Evolutionary conservation across 2,888 invertebrate genomes (phyloP), one percentile per base, ranked within the genome.

Genomic region (Cyclophora punctaria): DNA sequence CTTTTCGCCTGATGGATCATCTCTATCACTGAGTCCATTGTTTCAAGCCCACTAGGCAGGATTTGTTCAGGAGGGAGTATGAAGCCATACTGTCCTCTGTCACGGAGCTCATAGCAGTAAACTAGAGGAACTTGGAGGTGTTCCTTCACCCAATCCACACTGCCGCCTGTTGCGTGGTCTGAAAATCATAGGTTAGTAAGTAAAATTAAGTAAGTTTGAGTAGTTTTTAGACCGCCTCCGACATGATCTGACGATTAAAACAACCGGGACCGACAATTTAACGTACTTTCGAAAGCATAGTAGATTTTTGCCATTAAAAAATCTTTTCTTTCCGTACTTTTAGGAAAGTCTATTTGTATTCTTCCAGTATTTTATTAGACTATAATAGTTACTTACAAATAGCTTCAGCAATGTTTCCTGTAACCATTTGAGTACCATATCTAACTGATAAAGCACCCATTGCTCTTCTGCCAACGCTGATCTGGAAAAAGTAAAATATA

Each of bases 51-150:
- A 6, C 84, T 88, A 2, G 90, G 89, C 37, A 89, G 74, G 50
- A 93, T 93, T 66, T 91, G 85, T 0, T 83, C 77, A 0, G 89
- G 63, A 0, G 93, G 93, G 3, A 93, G 76, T 0, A 91, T 50
- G 72, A 93, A 93, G 0, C 93, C 93, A 59, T 83, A 78, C 0
- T 60, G 53, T 0, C 92, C 92, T 2, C 66, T 80, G 62, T 93
- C 93, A 1, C 93, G 78, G 2, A 94, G 75, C 49, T 83, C 83
- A 7, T 78, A 82, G 53, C 78, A 77, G 60, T 78, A 82, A 0
- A 75, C 78, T 0, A 83, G 46, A 2, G 80, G 81, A 0, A 80
- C 73, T 2, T 73, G 46, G 0, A 78, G 53, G 0, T 57, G 58
- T 41, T 72, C 78, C 42, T 83, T 82, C 0, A 80, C 80, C 83